These are phyloP conservation scores for Balearica regulorum DNA, from an alignment of 2,797 vertebrate species.

Conservation along the genomic window DNA sequence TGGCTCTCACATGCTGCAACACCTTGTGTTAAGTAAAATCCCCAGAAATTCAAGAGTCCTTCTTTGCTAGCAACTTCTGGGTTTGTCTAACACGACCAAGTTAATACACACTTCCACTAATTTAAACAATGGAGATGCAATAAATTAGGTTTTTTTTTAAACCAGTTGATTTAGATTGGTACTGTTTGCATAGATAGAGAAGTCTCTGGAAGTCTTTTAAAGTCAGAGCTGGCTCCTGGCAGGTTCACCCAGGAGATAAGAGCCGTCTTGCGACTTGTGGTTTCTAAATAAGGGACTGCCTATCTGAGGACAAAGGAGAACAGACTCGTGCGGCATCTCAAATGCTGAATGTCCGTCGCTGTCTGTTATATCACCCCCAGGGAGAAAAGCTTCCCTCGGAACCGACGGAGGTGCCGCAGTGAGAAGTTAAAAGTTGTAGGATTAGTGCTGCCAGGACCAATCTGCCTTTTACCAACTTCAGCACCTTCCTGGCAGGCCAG, in stretches of 20 bases:
- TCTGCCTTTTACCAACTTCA: not conserved
- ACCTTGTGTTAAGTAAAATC: not conserved
- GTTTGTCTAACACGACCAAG: not conserved
- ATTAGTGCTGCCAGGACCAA: not conserved
- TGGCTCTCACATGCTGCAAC: not conserved
- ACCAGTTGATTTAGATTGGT: not conserved
- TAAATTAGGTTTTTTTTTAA: not conserved
- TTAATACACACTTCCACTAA: not conserved
- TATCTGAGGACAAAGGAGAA: not conserved
- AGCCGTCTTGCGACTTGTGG: not conserved
- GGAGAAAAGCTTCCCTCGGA: not conserved
- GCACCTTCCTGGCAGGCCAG: not conserved
- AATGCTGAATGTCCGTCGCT: not conserved
- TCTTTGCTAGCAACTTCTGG: not conserved
- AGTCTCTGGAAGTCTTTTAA: slow-evolving; percentile 5
- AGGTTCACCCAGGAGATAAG: not conserved
- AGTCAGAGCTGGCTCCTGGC: not conserved
- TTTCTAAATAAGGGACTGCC: slow-evolving; percentile 41
- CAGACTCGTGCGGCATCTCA: not conserved
- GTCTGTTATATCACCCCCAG: not conserved
- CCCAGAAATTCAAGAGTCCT: not conserved
- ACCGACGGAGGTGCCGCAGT: not conserved
- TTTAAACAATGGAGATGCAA: not conserved
- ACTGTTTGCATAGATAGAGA: not conserved
- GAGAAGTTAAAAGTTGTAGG: not conserved